Conservation (phyloP, 2,113 vertebrate genomes). For the Solea solea region DNA sequence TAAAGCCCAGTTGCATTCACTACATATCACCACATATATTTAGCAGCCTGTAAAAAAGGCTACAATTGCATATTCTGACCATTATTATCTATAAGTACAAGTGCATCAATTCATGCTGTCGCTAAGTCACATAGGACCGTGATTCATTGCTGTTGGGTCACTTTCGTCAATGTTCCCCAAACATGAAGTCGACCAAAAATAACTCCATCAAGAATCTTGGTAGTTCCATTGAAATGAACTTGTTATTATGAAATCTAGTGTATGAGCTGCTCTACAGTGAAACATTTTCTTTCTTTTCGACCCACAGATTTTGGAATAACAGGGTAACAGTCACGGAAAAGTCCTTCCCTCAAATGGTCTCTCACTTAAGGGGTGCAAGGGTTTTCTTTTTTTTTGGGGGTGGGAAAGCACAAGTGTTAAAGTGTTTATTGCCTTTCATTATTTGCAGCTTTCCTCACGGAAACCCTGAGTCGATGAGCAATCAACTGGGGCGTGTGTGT, state of each 20-base stretch:
- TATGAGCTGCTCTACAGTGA: neutral
- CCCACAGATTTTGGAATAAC: slow-evolving; percentile 13
- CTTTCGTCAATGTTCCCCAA: neutral
- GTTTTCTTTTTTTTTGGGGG: slow-evolving; percentile 25
- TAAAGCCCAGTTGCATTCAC: neutral
- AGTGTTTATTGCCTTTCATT: slow-evolving; percentile 57
- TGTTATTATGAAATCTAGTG: neutral
- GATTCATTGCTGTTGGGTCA: slow-evolving; percentile 4
- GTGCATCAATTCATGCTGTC: too few relatives aligned
- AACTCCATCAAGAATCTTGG: neutral
- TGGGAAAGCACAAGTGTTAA: slow-evolving; percentile 41
- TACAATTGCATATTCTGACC: neutral
- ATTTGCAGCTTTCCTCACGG: slow-evolving; percentile 45
- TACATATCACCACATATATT: neutral
- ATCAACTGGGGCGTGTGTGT: slow-evolving; percentile 32
- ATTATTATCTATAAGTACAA: too few relatives aligned
- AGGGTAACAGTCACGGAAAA: slow-evolving; percentile 11
- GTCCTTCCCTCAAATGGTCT: neutral
- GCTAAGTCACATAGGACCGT: neutral
- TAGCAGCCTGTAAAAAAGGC: neutral
- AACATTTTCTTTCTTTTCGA: neutral
- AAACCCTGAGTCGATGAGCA: slow-evolving; percentile 35
- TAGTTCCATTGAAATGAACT: neutral
- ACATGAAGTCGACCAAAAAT: neutral
- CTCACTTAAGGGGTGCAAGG: slow-evolving; percentile 18